Evolutionary conservation across 1,140 invertebrate genomes (phyloP).

Genomic region (Calephelis virginiensis): DNA sequence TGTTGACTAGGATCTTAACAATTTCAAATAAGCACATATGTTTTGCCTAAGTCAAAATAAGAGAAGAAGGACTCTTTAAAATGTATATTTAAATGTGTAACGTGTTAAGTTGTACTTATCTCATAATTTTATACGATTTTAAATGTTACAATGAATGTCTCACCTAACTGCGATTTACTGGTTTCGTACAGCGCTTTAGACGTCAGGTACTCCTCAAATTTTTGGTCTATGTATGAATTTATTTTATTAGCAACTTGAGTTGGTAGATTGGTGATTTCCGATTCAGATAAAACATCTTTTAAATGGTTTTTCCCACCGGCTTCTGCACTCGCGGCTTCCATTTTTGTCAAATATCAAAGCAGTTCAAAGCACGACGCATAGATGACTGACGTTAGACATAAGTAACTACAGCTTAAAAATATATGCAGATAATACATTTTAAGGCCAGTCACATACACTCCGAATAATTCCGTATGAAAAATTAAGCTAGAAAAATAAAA

Average conservation of each 20-base stretch:
- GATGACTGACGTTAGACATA: neutral
- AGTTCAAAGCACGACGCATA: conserved; percentile 23
- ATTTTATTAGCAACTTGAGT: conserved; percentile 78
- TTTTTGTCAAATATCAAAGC: conserved; percentile 45
- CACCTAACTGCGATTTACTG: conserved; percentile 81
- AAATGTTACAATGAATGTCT: conserved; percentile 32
- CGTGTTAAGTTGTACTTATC: neutral
- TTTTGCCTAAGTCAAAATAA: too few species aligned
- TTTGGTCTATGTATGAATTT: conserved; percentile 80
- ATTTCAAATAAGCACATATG: too few species aligned
- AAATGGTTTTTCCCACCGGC: conserved; percentile 70
- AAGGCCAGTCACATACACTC: too few species aligned
- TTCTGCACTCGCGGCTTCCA: conserved; percentile 65
- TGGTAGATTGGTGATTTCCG: conserved; percentile 59
- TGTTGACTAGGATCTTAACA: too few species aligned
- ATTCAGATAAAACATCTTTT: conserved; percentile 66
- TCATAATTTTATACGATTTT: neutral
- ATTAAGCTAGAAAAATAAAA: neutral
- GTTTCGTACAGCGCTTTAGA: conserved; percentile 84
- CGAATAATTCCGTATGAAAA: too few species aligned
- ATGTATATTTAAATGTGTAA: too few species aligned
- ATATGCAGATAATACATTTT: neutral
- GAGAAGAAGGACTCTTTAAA: too few species aligned
- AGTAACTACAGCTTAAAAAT: neutral
- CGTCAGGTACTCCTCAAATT: conserved; percentile 85